Evolutionary conservation across 1,140 invertebrate species (phyloP).

Genomic region (Drosophila nigrodunni): DNA sequence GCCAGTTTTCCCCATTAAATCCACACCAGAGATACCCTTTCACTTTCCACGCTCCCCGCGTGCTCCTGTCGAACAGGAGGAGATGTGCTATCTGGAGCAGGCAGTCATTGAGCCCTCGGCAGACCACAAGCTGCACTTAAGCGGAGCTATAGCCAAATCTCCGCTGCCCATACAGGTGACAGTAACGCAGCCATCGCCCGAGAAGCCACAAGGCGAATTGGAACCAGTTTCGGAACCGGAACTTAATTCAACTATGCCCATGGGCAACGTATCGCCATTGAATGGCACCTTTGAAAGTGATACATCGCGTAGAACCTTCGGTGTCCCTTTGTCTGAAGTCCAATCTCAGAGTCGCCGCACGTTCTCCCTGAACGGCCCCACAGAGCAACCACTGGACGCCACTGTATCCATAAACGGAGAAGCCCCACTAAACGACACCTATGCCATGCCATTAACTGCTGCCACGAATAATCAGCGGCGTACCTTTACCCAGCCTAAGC

Average conservation of each 20-base stretch:
- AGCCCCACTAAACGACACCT: slow-evolving; percentile 12
- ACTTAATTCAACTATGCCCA: slow-evolving; percentile 29
- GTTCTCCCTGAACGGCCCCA: slow-evolving; percentile 20
- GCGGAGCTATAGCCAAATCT: slow-evolving; percentile 51
- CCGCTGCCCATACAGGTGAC: slow-evolving; percentile 44
- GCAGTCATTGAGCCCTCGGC: slow-evolving; percentile 39
- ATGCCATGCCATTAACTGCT: slow-evolving; percentile 16
- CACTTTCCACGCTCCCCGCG: slow-evolving; percentile 73
- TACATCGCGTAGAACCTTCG: slow-evolving; percentile 10
- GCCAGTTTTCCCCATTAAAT: slow-evolving; percentile 67
- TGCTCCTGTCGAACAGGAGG: slow-evolving; percentile 44
- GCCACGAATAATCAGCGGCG: slow-evolving; percentile 3
- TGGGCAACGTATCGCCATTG: slow-evolving; percentile 17
- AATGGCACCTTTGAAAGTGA: slow-evolving; percentile 47
- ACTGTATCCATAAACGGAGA: background rate
- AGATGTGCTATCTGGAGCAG: slow-evolving; percentile 60
- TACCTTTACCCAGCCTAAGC: slow-evolving; percentile 5
- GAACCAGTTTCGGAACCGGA: background rate
- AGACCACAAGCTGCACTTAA: slow-evolving; percentile 28
- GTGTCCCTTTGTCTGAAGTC: slow-evolving; percentile 19
- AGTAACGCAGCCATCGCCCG: slow-evolving; percentile 48
- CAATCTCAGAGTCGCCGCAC: slow-evolving; percentile 27
- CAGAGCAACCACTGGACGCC: background rate
- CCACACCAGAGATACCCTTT: slow-evolving; percentile 19
- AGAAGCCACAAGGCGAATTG: slow-evolving; percentile 9